Conservation (phyloP, 2,797 vertebrate species). For the Furcifer pardalis region DNA sequence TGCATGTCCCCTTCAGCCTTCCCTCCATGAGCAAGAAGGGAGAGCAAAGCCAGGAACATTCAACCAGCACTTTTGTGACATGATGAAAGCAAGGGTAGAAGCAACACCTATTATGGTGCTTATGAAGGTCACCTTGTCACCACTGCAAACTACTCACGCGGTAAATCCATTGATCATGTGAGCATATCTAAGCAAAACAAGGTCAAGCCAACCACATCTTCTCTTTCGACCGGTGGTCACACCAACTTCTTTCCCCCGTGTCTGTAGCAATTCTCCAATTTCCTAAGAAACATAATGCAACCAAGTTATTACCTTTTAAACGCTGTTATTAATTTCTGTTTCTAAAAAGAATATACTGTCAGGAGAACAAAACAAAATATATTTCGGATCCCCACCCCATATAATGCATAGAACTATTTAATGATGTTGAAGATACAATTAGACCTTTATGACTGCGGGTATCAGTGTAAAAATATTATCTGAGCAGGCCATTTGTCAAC, state of each 20-base stretch:
- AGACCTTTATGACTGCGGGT: conserved; percentile 15
- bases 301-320: background rate
- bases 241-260: conserved; percentile 91
- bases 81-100: background rate
- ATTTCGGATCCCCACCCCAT: background rate
- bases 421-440: conserved; percentile 11
- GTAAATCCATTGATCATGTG: conserved; percentile 99
- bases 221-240: conserved; percentile 97
- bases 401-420: conserved; percentile 7
- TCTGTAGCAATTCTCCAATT: conserved; percentile 89
- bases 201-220: conserved; percentile 96
- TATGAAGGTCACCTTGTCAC: conserved; percentile 28
- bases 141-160: conserved; percentile 84
- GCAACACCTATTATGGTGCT: conserved; percentile 3
- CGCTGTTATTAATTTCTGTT: background rate
- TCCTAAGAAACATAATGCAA: conserved; percentile 77
- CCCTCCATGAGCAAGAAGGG: background rate
- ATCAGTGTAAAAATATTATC: background rate
- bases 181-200: conserved; percentile 93
- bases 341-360: background rate
- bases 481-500: conserved; percentile 13
- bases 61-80: background rate
- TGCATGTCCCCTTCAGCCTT: background rate
- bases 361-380: conserved; percentile 8
- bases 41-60: background rate